Evolutionary conservation across 2,888 invertebrate species (phyloP), one percentile per base, ranked within the genome.

Genomic region (Achlya flavicornis): DNA sequence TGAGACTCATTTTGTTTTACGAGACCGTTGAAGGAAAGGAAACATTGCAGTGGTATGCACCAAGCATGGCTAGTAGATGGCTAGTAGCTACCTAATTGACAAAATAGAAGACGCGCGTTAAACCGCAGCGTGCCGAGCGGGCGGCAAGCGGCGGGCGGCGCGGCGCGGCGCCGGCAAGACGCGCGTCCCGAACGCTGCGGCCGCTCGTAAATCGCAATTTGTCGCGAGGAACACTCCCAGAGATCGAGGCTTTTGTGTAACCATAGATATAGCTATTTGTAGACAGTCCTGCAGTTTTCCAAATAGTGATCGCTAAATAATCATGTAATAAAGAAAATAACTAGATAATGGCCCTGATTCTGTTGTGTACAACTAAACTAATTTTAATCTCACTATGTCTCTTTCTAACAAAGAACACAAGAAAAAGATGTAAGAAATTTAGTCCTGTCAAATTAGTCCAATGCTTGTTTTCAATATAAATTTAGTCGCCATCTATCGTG

Each of bases 161-260:
- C 73, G 26, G 26, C 26, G 26, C 2, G 71, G 75, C 76, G 78
- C 73, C 74, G 73, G 38, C 14, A 57, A 57, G 79, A 73, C 79
- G 76, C 69, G 75, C 75, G 78, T 64, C 64, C 67, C 59, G 61
- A 63, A 72, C 71, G 71, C 73, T 71, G 72, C 73, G 66, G 41
- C 66, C 58, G 57, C 64, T 74, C 79, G 77, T 83, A 82, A 81
- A 83, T 83, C 71, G 72, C 73, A 79, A 82, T 80, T 83, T 80
- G 80, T 80, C 77, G 75, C 71, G 67, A 71, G 66, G 65, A 46
- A 67, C 66, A 63, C 78, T 81, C 76, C 12, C 81, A 81, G n/a
- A 26, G 60, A 53, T 53, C 53, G 53, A 53, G 53, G 19, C 53
- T 53, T 19, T 53, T 80, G 79, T 77, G 71, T 72, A 75, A 16